Evolutionary conservation across 1,140 invertebrate genomes (phyloP), one percentile per base, ranked within the genome.

Genomic region (Pseudoatta argentina): DNA sequence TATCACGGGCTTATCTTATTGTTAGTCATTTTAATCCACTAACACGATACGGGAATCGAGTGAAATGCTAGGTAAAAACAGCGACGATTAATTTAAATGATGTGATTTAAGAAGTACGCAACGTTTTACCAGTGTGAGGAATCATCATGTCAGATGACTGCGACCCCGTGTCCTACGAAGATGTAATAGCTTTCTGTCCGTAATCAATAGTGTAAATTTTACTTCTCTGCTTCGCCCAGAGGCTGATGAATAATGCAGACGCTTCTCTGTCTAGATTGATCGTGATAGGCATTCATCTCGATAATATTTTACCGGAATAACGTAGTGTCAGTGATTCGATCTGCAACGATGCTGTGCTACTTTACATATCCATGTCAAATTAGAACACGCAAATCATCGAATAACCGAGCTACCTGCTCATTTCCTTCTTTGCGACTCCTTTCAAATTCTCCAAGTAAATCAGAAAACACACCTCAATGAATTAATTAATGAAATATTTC

Each of bases 191-290:
- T 76, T 63, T 63, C 24, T 16, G 81, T n/a, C 21, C 4, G 44
- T 78, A 24, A 90, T 87, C 86, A 83, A 86, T 87, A 90, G 88
- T 86, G 89, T 63, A 89, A 89, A 90, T 87, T 71, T 79, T 30
- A 44, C 67, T 89, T 87, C 73, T 76, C 55, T 39, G 48, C 77
- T 77, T 82, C 69, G 51, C 18, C n/a, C 69, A 48, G 48, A 63
- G 27, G 34, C 21, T 63, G 30, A 83, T 85, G 83, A 87, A 88
- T 87, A 69, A 87, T 88, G 53, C 69, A 78, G 24, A 61, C 69
- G 30, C 71, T 57, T 72, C 66, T 77, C 64, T 27, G 24, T 59
- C 24, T 27, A 34, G 71, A 86, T 61, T 59, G 53, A 81, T 71
- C 63, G 39, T 53, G 64, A 69, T 71, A 85, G 83, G 73, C 77